Evolutionary conservation across 2,797 vertebrate species (phyloP), one percentile per base, ranked within the genome.

Genomic region (Tympanoctomys barrerae): DNA sequence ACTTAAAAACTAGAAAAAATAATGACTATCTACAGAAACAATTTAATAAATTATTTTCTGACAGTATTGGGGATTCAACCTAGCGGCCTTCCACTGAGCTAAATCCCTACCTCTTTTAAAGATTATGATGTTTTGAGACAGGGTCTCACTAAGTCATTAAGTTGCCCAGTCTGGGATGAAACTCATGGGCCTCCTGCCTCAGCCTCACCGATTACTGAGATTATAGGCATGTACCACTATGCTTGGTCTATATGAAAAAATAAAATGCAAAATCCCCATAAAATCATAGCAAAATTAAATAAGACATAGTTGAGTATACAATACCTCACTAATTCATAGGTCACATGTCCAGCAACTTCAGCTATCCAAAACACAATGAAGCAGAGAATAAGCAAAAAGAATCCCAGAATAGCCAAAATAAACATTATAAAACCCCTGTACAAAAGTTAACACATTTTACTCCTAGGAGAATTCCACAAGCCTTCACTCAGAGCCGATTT

Each of bases 401-500:
- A 84, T 93, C 97, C 89, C 96, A 96, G 97, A 97, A 97, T 97
- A 97, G 95, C 96, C 95, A 97, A 97, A 97, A 97, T 87, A 97
- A 98, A 97, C 97, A 98, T 92, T 93, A 96, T 93, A 91, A 97
- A 97, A 81, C 91, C 93, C 77, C 71, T 90, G 94, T 80, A 91
- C 97, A 96, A 97, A 97, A 97, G 97, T 98, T 97, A 97, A 97
- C 96, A 97, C 96, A 92, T 97, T 93, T 97, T 68, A 77, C 93
- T 94, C 97, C 96, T 97, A 97, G 93, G 97, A 97, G 97, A 94
- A 97, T 97, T 93, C 91, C 70, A 93, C 88, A 90, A 96, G 95
- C 95, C 82, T 96, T 97, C 96, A 93, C 87, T 96, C 85, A 62
- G 93, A 96, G 96, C 92, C 0, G 87, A 97, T 97, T 96, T 95